Evolutionary conservation across 1,140 invertebrate genomes (phyloP).

Genomic region (Apis dorsata): DNA sequence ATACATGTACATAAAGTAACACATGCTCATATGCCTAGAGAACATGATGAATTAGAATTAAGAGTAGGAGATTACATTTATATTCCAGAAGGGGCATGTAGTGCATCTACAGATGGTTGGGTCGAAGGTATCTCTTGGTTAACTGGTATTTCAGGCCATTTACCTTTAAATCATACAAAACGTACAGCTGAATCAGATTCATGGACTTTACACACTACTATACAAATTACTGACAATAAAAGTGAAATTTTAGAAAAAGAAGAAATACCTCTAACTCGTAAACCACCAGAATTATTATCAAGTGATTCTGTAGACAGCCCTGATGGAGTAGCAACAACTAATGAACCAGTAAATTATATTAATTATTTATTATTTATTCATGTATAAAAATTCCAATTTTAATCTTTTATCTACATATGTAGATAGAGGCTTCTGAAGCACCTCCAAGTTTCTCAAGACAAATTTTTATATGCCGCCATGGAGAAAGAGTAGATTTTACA

Average conservation of each 20-base stretch:
- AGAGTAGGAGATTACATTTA: slow-evolving; percentile 93
- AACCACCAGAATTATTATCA: slow-evolving; percentile 76
- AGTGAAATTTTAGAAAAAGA: slow-evolving; percentile 66
- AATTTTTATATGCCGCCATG: slow-evolving; percentile 91
- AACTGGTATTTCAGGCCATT: slow-evolving; percentile 88
- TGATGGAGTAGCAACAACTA: slow-evolving; percentile 74
- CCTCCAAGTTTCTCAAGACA: slow-evolving; percentile 76
- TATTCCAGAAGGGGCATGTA: slow-evolving; percentile 86
- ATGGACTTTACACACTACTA: slow-evolving; percentile 91
- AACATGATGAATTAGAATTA: slow-evolving; percentile 91
- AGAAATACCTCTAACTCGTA: slow-evolving; percentile 66
- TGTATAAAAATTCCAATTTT: slow-evolving; percentile 21
- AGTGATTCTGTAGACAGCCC: slow-evolving; percentile 78
- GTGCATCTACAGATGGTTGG: slow-evolving; percentile 90
- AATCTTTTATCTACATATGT: slow-evolving; percentile 34
- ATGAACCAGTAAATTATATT: slow-evolving; percentile 69
- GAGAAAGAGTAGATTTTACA: slow-evolving; percentile 94
- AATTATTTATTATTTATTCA: neutral
- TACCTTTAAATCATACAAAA: slow-evolving; percentile 91
- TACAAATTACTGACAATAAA: slow-evolving; percentile 80
- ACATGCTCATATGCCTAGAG: slow-evolving; percentile 87
- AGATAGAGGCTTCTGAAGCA: slow-evolving; percentile 74
- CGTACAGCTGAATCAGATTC: slow-evolving; percentile 92
- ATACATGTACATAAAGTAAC: slow-evolving; percentile 89
- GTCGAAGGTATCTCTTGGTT: slow-evolving; percentile 93